phyloP scores from a whole-genome alignment of 2,888 invertebrate species.

The Cerastoderma edule region DNA sequence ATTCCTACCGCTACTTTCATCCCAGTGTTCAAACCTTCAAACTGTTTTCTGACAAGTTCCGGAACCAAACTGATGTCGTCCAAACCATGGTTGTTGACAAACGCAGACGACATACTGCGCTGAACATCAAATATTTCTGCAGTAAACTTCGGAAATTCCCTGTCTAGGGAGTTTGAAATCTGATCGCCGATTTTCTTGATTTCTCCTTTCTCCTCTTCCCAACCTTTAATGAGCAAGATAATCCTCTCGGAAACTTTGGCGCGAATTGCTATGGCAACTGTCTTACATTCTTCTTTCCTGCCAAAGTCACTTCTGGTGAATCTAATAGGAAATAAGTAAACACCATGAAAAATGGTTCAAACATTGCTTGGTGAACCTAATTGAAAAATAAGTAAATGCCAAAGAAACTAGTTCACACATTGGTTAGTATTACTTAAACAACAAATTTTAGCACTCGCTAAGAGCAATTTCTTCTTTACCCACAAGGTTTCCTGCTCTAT shows the following conservation, averaged over 20 bases:
- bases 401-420: too few relatives aligned
- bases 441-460: too few relatives aligned
- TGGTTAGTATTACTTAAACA: too few relatives aligned
- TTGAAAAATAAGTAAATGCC: too few relatives aligned
- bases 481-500: too few relatives aligned
- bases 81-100: background rate
- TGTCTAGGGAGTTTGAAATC: constrained; percentile 57
- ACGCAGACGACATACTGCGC: constrained; percentile 48
- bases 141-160: constrained; percentile 68
- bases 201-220: constrained; percentile 64
- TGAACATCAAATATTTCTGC: constrained; percentile 63
- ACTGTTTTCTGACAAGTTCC: constrained; percentile 45
- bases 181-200: constrained; percentile 59
- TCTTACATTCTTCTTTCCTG: constrained; percentile 48
- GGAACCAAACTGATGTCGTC: constrained; percentile 58
- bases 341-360: too few relatives aligned
- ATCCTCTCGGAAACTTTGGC: constrained; percentile 56
- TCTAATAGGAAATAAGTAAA: too few relatives aligned
- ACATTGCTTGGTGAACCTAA: too few relatives aligned
- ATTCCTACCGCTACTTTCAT: constrained; percentile 64
- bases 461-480: too few relatives aligned
- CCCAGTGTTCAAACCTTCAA: constrained; percentile 55
- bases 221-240: constrained; percentile 52
- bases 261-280: constrained; percentile 52
- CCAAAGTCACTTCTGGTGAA: constrained; percentile 47